Percentiles rank a stretch among this genome's conserved stretches.
phyloP scores from a whole-genome alignment of 2,888 invertebrate species.

The Hoplodrina blanda region DNA sequence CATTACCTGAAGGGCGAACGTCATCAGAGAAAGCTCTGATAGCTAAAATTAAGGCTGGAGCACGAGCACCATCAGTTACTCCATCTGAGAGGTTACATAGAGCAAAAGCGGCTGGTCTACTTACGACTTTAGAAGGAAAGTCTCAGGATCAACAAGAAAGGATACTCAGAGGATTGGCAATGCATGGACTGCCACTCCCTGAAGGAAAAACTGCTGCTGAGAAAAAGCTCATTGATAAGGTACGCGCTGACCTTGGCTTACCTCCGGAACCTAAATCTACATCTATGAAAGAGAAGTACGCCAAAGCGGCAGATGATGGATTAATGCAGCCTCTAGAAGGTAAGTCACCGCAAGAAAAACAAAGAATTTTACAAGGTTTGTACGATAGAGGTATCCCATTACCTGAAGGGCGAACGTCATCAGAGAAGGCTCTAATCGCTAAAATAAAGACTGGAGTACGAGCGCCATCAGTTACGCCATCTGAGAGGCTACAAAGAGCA shows the following conservation, averaged over 20 bases:
- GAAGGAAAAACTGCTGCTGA: background rate
- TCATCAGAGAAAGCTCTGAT: background rate
- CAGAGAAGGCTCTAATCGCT: background rate
- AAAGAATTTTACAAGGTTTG: background rate
- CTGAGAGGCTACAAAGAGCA: background rate
- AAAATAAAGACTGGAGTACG: background rate
- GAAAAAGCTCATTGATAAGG: background rate
- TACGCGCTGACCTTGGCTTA: background rate
- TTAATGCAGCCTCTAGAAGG: background rate
- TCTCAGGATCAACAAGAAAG: background rate
- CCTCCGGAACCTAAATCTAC: background rate
- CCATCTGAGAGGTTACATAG: background rate
- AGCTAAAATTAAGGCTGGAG: background rate
- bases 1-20: background rate
- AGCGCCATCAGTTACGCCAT: background rate
- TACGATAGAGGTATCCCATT: background rate
- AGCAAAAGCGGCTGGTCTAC: background rate
- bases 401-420: background rate
- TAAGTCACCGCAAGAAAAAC: background rate
- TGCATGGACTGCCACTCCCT: background rate
- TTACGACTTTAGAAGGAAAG: background rate
- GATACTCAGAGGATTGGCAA: background rate
- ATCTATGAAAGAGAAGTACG: background rate
- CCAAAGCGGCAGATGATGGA: background rate
- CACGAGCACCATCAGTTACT: background rate